Evolutionary conservation across 2,113 vertebrate species (phyloP), one percentile per base, ranked within the genome.

Genomic region (Globicephala melas): DNA sequence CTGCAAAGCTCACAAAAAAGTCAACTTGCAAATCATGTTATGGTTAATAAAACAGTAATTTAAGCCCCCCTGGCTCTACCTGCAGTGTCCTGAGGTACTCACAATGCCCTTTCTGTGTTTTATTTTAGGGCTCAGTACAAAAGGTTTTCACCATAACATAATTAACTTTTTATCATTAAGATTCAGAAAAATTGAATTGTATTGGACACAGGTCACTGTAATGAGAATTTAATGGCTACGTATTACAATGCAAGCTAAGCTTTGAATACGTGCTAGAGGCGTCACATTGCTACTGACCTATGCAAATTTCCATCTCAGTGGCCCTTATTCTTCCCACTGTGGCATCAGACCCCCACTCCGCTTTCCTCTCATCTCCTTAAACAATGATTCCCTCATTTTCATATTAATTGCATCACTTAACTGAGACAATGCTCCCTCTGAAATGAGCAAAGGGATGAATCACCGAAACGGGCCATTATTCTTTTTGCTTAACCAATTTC

Each of bases 351-450:
- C 98, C 98, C 97, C 98, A 98, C 98, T 98, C 93, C 95, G 41
- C 67, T 88, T 94, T 93, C 92, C 98, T 98, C 98, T 99, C 98
- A 98, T 99, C 98, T 98, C 97, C 97, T 98, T 98, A 99, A 98
- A 99, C 98, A 99, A 98, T 99, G 98, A 99, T 99, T 98, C 98
- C 97, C 98, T 99, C 98, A 99, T 99, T 99, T 99, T 99, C 99
- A 99, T 99, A 99, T 99, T 99, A 99, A 99, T 99, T 99, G 99
- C 99, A 98, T 99, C 98, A 99, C 98, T 98, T 99, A 99, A 98
- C 98, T 98, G 98, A 98, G 98, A 99, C 99, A 99, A 99, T 99
- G 98, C 98, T 98, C 97, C 98, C 98, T 98, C 98, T 98, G 98
- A 98, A 99, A 99, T 98, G 98, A 99, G 98, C 98, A 99, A 98